Evolutionary conservation across 2,113 vertebrate genomes (phyloP).

Genomic region (Malurus elegans): DNA sequence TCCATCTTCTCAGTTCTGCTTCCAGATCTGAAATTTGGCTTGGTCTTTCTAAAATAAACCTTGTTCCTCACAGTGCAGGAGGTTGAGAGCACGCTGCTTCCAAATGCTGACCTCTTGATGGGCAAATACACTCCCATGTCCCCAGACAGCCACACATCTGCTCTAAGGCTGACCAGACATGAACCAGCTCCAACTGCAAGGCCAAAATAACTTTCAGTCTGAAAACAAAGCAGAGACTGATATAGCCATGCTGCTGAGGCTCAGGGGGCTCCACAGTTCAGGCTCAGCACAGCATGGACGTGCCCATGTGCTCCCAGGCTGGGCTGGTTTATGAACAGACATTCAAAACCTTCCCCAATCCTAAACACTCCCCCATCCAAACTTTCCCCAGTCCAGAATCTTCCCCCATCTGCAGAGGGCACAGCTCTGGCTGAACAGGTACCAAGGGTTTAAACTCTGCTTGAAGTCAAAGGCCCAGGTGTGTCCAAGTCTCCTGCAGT

Average conservation of each 20-base stretch:
- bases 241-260: not conserved
- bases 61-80: not conserved
- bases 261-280: not conserved
- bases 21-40: not conserved
- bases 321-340: not conserved
- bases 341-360: not conserved
- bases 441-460: not conserved
- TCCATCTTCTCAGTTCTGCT: constrained; percentile 38
- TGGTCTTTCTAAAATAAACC: not conserved
- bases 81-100: not conserved
- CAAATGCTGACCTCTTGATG: not conserved
- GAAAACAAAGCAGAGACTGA: not conserved
- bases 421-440: not conserved
- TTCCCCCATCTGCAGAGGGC: not conserved
- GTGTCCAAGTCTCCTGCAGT: not conserved
- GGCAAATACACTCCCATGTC: not conserved
- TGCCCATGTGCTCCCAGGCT: not conserved
- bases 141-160: constrained; percentile 9
- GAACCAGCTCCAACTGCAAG: not conserved
- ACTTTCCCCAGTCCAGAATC: not conserved
- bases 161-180: not conserved
- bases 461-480: not conserved
- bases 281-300: not conserved
- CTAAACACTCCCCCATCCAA: not conserved
- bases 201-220: constrained; percentile 17